Percentiles rank a stretch among this genome's conserved stretches.
These are phyloP conservation scores for Amblyraja radiata DNA, from an alignment of 2,797 vertebrate genomes.

Conservation along the genomic window DNA sequence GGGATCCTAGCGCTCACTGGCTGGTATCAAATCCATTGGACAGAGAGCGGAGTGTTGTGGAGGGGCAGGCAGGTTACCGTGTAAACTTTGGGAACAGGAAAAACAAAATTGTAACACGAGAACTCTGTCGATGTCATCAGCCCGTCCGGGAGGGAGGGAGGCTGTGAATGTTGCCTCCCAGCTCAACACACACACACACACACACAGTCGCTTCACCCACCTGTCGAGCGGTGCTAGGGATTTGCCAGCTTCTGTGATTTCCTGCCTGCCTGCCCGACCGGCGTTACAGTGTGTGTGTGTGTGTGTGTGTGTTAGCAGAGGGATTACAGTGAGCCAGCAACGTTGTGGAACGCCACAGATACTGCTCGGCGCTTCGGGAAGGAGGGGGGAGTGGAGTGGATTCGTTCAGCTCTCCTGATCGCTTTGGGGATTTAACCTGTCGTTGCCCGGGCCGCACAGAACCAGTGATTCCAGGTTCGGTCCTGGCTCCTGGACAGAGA, in stretches of 20 bases:
- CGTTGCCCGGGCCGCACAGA: no score
- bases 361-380: not conserved
- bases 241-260: conserved; percentile 27
- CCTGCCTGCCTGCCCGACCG: conserved; percentile 2
- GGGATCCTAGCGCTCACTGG: not conserved
- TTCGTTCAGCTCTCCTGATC: not conserved
- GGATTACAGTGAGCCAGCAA: conserved; percentile 16
- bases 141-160: no score
- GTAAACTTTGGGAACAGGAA: conserved; percentile 26
- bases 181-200: not conserved
- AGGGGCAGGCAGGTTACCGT: conserved; percentile 6
- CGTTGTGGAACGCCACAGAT: not conserved
- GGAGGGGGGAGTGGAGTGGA: no score
- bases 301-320: not conserved
- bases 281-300: not conserved
- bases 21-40: not conserved
- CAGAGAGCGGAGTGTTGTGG: conserved; percentile 7
- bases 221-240: conserved; percentile 14
- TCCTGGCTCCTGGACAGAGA: no score
- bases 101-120: conserved; percentile 33
- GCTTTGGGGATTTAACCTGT: not conserved
- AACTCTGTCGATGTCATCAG: conserved; percentile 30
- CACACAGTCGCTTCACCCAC: conserved; percentile 2
- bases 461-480: not conserved
- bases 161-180: not conserved